phyloP scores from a whole-genome alignment of 2,888 invertebrate genomes.

The Hyposoter dolosus region DNA sequence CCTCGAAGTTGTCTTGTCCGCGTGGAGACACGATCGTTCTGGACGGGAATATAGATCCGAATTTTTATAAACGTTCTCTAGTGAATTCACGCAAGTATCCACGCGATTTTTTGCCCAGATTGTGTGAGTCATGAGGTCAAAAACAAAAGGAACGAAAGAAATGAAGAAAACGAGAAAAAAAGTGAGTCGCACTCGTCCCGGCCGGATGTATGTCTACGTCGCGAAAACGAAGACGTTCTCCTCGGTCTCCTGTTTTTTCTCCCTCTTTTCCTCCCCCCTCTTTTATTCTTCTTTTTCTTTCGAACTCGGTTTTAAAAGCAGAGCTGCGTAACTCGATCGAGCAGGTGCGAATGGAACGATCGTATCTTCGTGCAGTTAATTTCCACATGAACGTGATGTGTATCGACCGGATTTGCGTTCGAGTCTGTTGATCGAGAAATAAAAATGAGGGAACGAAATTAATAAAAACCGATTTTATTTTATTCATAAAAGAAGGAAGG shows the following conservation, averaged over 20 bases:
- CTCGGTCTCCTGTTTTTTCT: slow-evolving; percentile 16
- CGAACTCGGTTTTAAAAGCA: slow-evolving; percentile 66
- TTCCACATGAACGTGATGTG: slow-evolving; percentile 68
- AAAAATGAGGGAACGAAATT: not conserved
- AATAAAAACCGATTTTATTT: not conserved
- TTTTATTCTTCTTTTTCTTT: slow-evolving; percentile 46
- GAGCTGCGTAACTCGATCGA: slow-evolving; percentile 66
- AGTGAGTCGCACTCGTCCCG: slow-evolving; percentile 22
- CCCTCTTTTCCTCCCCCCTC: slow-evolving; percentile 47
- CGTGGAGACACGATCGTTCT: slow-evolving; percentile 42
- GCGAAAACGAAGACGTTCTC: slow-evolving; percentile 62
- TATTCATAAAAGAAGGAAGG: not conserved
- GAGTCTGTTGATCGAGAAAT: slow-evolving; percentile 68
- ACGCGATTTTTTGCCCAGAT: slow-evolving; percentile 10
- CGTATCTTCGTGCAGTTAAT: slow-evolving; percentile 77
- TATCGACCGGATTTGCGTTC: slow-evolving; percentile 73
- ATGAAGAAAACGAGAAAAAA: slow-evolving; percentile 14
- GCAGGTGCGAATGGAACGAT: slow-evolving; percentile 75
- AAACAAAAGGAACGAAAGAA: slow-evolving; percentile 24
- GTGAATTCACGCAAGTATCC: slow-evolving; percentile 18
- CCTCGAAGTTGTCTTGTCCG: slow-evolving; percentile 55
- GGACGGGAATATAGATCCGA: slow-evolving; percentile 33
- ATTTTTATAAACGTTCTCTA: slow-evolving; percentile 4
- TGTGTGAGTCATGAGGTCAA: slow-evolving; percentile 41
- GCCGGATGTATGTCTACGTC: slow-evolving; percentile 61